Conservation (phyloP, 2,888 invertebrate genomes). For the Agrochola lychnidis region DNA sequence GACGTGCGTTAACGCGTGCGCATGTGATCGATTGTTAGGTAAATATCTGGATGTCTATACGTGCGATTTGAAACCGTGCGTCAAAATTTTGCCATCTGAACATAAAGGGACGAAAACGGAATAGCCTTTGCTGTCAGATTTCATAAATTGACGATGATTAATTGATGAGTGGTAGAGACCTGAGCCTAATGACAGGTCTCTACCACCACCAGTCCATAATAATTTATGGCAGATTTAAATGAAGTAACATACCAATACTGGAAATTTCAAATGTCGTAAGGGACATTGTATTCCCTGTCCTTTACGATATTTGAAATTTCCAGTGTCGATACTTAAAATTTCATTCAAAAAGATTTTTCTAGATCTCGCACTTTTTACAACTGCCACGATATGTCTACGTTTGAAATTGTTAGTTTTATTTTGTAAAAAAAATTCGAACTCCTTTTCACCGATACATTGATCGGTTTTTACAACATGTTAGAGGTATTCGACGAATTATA, state of each 20-base stretch:
- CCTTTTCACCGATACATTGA: not conserved
- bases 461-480: not conserved
- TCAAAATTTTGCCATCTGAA: no score
- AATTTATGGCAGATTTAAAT: no score
- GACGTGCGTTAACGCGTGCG: no score
- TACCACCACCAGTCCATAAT: no score
- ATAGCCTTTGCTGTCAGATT: not conserved
- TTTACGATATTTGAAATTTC: no score
- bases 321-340: no score
- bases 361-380: not conserved
- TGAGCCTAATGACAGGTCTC: not conserved
- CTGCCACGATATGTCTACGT: not conserved
- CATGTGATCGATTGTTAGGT: no score
- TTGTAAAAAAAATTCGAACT: not conserved
- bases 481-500: slow-evolving; percentile 1
- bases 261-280: no score
- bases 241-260: not conserved
- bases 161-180: not conserved
- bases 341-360: not conserved
- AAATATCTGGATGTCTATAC: no score
- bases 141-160: not conserved
- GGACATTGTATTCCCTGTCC: no score
- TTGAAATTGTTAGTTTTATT: not conserved
- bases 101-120: not conserved
- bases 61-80: no score